These are phyloP conservation scores for Gerris buenoi DNA, from an alignment of 1,140 invertebrate species.

Conservation along the genomic window DNA sequence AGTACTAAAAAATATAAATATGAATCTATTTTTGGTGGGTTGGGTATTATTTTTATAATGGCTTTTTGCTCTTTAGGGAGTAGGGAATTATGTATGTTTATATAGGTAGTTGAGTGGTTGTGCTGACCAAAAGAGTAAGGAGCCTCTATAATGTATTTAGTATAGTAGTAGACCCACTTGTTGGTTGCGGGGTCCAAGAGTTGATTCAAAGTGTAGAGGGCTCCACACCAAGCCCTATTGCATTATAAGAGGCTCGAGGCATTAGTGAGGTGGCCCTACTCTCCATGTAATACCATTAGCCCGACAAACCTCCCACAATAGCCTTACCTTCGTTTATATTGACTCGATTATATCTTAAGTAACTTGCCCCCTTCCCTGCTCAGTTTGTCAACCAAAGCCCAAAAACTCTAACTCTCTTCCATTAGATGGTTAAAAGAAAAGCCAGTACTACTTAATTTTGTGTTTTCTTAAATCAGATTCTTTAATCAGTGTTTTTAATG, in stretches of 20 bases:
- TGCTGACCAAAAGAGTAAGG: too few relatives aligned
- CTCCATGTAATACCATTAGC: not conserved
- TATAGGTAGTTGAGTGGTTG: too few relatives aligned
- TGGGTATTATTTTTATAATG: too few relatives aligned
- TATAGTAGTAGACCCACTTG: not conserved
- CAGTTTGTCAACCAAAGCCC: too few relatives aligned
- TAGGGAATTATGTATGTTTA: not conserved
- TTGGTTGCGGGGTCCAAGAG: not conserved
- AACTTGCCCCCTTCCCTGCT: not conserved
- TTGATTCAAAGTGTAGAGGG: not conserved
- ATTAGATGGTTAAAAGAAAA: too few relatives aligned
- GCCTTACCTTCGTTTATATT: not conserved
- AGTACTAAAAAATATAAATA: not conserved
- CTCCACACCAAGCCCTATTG: not conserved
- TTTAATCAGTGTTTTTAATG: too few relatives aligned
- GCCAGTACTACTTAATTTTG: too few relatives aligned
- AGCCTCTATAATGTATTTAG: not conserved
- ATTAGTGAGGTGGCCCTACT: not conserved
- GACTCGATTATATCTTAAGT: not conserved
- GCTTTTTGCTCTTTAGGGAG: not conserved
- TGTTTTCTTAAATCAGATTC: too few relatives aligned
- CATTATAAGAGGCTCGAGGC: not conserved
- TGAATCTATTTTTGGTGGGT: not conserved
- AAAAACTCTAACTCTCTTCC: too few relatives aligned
- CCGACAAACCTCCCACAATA: not conserved